Base-by-base conservation (phyloP, 2,888 invertebrate genomes). In the Epirrhoe tristata region DNA sequence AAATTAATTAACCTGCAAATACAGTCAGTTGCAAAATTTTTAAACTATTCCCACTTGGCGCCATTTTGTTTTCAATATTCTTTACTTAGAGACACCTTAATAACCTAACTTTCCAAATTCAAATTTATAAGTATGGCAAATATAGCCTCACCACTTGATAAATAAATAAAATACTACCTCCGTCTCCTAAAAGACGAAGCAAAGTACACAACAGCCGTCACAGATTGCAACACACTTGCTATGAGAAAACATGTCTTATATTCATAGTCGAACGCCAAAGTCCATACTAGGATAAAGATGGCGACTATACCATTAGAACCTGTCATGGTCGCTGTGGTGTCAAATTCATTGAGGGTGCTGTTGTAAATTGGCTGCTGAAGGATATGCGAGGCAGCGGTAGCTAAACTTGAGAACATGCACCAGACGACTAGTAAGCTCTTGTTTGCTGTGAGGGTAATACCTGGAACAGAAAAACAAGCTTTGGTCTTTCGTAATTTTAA, bases 361-460 rank as follows among this genome's bases (percentile, higher is more conserved):
- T 89, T 90, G 83, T 89, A 91, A 0, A 93, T 71, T 0, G 93
- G 93, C 56, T 91, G 92, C 32, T 89, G 90, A 1, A 93, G 82
- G 3, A 93, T 87, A 70, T 83, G 83, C 17, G 88, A 81, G 0
- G 91, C 88, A 0, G 90, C 90, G 0, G 90, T 88, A 0, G 93
- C 80, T 71, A 91, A 87, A 63, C 90, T 89, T 10, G 91, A 88
- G 34, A 91, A 81, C 85, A 91, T 89, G 69, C 93, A 91, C 90
- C 91, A 92, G 0, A 93, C 82, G 0, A 91, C 85, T 0, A 93
- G 80, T 55, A 91, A 83, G 72, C 86, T 90, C 62, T 86, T 86
- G 77, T 80, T 86, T 10, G 77, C 72, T 0, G 91, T 86, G 8
- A 89, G 76, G 1, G 91, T 87, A 55, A 93, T 84, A 34, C 91